phyloP scores from a whole-genome alignment of 2,888 invertebrate genomes.

The Ommatoiulus sabulosus region DNA sequence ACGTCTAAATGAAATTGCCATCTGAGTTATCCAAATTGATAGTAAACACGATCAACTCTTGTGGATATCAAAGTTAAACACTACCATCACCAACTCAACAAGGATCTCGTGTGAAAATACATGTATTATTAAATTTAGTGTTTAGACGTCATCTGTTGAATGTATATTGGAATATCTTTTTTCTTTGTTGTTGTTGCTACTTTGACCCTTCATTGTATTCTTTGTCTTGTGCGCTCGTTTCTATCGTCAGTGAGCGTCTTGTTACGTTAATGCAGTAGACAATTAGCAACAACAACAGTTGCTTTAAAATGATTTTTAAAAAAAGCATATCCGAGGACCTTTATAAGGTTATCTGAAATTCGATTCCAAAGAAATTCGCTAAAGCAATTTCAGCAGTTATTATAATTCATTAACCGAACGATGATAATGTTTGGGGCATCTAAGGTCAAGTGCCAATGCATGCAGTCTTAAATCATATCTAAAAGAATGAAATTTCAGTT shows the following conservation, averaged over 20 bases:
- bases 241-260: not conserved
- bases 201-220: slow-evolving; percentile 36
- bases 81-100: not conserved
- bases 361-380: not conserved
- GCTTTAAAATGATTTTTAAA: not conserved
- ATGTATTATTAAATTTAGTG: no score
- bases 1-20: no score
- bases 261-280: not conserved
- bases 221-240: not conserved
- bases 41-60: not conserved
- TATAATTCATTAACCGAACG: not conserved
- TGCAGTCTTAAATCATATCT: no score
- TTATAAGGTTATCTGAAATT: not conserved
- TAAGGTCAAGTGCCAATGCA: not conserved
- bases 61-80: no score
- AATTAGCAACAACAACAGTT: not conserved
- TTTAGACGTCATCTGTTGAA: not conserved
- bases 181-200: not conserved
- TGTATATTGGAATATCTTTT: not conserved
- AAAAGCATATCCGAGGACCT: not conserved
- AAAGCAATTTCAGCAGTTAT: not conserved
- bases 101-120: not conserved
- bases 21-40: no score
- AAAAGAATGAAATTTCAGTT: not conserved
- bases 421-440: not conserved